Percentiles rank a stretch among this genome's conserved stretches.
phyloP scores from a whole-genome alignment of 2,113 vertebrate species.

The Rhinopithecus roxellana region DNA sequence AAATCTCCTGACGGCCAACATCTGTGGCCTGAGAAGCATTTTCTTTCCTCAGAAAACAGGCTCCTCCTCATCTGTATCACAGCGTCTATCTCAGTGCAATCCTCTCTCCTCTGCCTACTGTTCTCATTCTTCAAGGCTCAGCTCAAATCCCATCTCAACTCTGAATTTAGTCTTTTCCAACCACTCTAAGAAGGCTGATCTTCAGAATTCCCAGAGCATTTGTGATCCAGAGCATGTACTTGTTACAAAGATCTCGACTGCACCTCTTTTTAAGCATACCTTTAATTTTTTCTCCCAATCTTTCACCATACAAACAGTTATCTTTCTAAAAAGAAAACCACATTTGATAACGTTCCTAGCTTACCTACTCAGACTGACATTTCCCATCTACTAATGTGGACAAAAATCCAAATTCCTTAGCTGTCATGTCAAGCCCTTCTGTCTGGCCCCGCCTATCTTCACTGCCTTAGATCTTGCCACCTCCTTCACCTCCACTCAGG shows the following conservation, averaged over 20 bases:
- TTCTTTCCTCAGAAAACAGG: not conserved
- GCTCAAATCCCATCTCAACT: not conserved
- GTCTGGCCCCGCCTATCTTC: too few species aligned
- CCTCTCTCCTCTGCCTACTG: not conserved
- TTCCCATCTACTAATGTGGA: not conserved
- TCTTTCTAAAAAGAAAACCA: not conserved
- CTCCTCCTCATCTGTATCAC: not conserved
- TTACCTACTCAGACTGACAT: too few species aligned
- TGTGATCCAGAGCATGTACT: rapidly evolving
- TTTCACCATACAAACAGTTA: too few species aligned
- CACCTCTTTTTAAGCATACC: rapidly evolving
- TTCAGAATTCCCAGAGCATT: not conserved
- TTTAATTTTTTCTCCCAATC: not conserved
- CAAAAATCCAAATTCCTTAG: not conserved
- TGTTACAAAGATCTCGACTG: not conserved
- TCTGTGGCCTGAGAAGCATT: not conserved
- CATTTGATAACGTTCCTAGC: not conserved
- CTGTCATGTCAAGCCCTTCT: rapidly evolving
- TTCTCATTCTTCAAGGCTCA: not conserved
- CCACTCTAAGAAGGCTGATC: not conserved
- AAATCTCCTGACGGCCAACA: not conserved
- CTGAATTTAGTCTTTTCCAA: not conserved
- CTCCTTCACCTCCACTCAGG: too few species aligned
- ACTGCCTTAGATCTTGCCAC: not conserved
- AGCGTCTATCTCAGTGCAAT: rapidly evolving